phyloP scores from a whole-genome alignment of 1,140 invertebrate genomes.

The Nomia melanderi region DNA sequence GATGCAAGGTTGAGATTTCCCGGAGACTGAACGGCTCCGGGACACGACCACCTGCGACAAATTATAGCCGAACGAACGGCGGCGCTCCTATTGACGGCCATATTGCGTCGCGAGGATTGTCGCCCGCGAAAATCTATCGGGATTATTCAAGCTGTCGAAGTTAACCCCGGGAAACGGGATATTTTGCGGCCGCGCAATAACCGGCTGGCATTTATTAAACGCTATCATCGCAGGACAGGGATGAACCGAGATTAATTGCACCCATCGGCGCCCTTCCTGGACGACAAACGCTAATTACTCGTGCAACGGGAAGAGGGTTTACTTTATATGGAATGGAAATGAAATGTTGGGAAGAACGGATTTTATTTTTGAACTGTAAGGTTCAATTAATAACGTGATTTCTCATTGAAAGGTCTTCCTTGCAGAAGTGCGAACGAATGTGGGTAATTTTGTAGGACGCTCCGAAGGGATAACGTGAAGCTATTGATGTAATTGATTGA shows the following conservation, averaged over 20 bases:
- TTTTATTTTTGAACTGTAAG: too few relatives aligned
- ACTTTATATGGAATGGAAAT: too few relatives aligned
- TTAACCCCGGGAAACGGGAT: background rate
- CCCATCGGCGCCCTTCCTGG: conserved; percentile 26
- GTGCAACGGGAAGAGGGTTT: too few relatives aligned
- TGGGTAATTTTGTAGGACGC: too few relatives aligned
- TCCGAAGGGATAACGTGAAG: too few relatives aligned
- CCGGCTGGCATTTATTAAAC: conserved; percentile 20
- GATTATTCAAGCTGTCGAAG: conserved; percentile 9
- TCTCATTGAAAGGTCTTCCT: too few relatives aligned
- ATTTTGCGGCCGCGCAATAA: conserved; percentile 27
- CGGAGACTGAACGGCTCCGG: conserved; percentile 18
- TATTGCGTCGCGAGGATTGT: conserved; percentile 28
- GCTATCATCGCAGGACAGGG: background rate
- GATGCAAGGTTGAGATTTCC: conserved; percentile 45
- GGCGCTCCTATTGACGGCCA: conserved; percentile 10
- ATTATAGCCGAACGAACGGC: conserved; percentile 48
- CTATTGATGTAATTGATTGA: too few relatives aligned
- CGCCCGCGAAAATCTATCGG: conserved; percentile 31
- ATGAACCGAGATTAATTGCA: conserved; percentile 44
- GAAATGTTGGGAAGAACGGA: too few relatives aligned
- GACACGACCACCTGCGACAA: conserved; percentile 42
- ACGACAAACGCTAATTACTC: conserved; percentile 49
- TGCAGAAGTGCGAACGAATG: too few relatives aligned
- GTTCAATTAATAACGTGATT: too few relatives aligned